Conservation (phyloP, 2,797 vertebrate species). For the Coracias cyanogaster region DNA sequence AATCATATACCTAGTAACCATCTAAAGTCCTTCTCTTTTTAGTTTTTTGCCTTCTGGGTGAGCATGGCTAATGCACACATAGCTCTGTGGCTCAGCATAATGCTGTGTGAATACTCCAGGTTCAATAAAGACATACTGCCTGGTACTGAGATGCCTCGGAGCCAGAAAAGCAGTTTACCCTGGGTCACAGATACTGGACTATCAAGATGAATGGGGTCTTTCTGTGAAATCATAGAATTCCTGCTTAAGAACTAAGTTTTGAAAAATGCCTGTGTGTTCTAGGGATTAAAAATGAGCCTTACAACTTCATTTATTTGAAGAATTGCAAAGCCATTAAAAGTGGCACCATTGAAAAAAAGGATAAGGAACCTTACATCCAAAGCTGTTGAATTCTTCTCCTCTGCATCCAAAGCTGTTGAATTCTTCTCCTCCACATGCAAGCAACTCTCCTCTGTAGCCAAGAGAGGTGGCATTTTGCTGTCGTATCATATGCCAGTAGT, state of each 20-base stretch:
- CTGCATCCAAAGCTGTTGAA: not conserved
- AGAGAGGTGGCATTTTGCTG: not conserved
- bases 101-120: rapidly evolving
- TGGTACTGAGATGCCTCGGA: not conserved
- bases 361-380: not conserved
- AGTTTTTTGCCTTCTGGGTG: not conserved
- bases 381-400: not conserved
- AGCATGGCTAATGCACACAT: not conserved
- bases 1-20: not conserved
- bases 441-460: not conserved
- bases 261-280: not conserved
- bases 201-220: not conserved
- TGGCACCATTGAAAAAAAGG: not conserved
- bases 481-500: not conserved
- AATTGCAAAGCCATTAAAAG: not conserved
- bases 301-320: not conserved
- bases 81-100: not conserved
- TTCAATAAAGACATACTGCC: not conserved
- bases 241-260: not conserved
- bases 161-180: not conserved
- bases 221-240: not conserved
- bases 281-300: not conserved
- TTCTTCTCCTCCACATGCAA: not conserved
- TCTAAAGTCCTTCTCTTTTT: not conserved
- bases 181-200: not conserved